A percentile compares a stretch with the other conserved stretches of the same genome.
phyloP scores from a whole-genome alignment of 2,113 vertebrate genomes.

The Sigmodon hispidus region DNA sequence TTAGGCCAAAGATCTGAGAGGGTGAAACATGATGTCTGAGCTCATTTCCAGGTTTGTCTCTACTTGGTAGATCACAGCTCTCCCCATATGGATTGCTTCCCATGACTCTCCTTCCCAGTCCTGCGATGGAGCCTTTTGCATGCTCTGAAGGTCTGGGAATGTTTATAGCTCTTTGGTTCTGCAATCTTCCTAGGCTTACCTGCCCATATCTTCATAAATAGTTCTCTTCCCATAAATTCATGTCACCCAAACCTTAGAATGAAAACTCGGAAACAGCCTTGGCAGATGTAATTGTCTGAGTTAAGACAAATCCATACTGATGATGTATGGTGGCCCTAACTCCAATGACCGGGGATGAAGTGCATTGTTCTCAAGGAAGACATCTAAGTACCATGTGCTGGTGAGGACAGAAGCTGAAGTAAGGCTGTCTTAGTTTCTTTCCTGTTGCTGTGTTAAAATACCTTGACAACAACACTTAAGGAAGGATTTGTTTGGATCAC shows the following conservation, averaged over 20 bases:
- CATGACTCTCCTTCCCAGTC: rapidly evolving
- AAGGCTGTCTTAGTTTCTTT: background rate
- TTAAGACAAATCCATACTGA: background rate
- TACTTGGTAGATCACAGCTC: background rate
- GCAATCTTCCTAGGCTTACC: background rate
- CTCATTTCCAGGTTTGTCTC: background rate
- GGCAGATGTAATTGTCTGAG: too few relatives aligned
- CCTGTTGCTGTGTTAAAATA: background rate
- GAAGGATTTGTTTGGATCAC: background rate
- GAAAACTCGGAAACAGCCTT: background rate
- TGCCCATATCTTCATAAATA: background rate
- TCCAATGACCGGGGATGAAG: background rate
- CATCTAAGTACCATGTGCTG: background rate
- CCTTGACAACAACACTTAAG: background rate
- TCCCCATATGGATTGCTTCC: background rate
- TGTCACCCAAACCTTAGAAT: background rate
- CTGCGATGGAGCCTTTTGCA: background rate
- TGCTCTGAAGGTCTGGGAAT: background rate
- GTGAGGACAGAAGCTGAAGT: background rate
- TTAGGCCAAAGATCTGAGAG: background rate
- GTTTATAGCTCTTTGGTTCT: background rate
- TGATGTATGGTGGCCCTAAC: background rate
- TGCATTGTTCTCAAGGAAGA: too few relatives aligned
- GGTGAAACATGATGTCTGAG: too few relatives aligned
- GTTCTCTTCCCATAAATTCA: too few relatives aligned